Evolutionary conservation across 2,888 invertebrate species (phyloP).

Genomic region (Hydroisotoma schaefferi): DNA sequence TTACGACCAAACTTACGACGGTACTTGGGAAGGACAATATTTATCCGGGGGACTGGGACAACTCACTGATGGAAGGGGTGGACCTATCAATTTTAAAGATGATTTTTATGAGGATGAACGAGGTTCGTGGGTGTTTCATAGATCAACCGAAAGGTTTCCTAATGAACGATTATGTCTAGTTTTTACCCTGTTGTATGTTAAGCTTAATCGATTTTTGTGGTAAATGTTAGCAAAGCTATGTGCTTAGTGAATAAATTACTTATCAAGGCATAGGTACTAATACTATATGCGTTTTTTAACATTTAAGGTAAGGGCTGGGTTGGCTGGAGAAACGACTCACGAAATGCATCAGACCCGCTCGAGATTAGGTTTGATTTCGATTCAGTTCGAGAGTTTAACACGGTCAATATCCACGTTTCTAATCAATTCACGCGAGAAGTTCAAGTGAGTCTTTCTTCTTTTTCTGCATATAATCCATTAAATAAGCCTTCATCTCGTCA

Average conservation of each 20-base stretch:
- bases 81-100: slow-evolving; percentile 69
- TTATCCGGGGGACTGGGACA: slow-evolving; percentile 77
- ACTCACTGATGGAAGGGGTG: slow-evolving; percentile 75
- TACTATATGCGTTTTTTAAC: slow-evolving; percentile 1
- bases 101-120: slow-evolving; percentile 61
- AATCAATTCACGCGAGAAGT: slow-evolving; percentile 82
- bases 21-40: slow-evolving; percentile 71
- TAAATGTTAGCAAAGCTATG: too few species aligned
- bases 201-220: too few species aligned
- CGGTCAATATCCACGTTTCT: slow-evolving; percentile 75
- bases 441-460: slow-evolving; percentile 58
- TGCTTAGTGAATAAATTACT: too few species aligned
- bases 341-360: slow-evolving; percentile 59
- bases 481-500: too few species aligned
- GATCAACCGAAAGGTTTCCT: too few species aligned
- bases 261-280: not conserved
- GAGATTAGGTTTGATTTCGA: slow-evolving; percentile 79
- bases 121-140: too few species aligned
- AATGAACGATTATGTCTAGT: too few species aligned
- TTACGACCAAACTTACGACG: slow-evolving; percentile 81
- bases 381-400: slow-evolving; percentile 77
- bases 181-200: too few species aligned
- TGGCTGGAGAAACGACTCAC: slow-evolving; percentile 80
- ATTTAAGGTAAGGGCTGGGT: slow-evolving; percentile 75
- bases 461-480: too few species aligned